Base-by-base conservation (phyloP, 2,797 vertebrate genomes). In the Poecile montanus region DNA sequence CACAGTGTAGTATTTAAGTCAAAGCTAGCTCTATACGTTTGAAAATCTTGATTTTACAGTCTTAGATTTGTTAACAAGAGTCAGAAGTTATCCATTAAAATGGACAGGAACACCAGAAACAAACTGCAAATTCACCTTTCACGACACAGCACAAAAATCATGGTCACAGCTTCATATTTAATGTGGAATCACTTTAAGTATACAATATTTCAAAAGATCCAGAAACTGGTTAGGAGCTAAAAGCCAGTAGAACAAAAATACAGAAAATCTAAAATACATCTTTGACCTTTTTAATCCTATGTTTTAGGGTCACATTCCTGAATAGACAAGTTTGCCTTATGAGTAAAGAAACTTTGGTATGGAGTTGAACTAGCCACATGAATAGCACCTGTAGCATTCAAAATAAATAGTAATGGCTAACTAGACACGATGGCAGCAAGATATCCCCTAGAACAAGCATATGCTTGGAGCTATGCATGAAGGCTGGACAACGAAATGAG, bases 141-240 rank as follows among this genome's bases (percentile, higher is more conserved):
- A 95, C 29, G 77, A 97, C 90, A 91, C 92, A 80, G 86, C 3
- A 4, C 78, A 93, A 85, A 89, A 92, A 65, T 87, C 38, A 95
- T 44, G 36, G 93, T 97, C 96, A 97, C 96, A 97, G 93, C 93
- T 94, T 96, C 62, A 78, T 92, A 67, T 92, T 96, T 96, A 95
- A 97, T 96, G 95, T 94, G 91, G 93, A 96, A 97, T 91, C 81
- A 95, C 92, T 91, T 87, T 90, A 95, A 76, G 91, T 91, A 93
- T 57, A 96, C 95, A 96, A 16, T 91, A 96, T 47, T 91, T 95
- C 63, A 92, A 93, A 93, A 96, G 67, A 95, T 94, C 78, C 88
- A 96, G 80, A 91, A 95, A 95, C 71, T 79, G 36, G 60, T 92
- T 94, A 94, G 85, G 90, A 95, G 47, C 75, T 88, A 73, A 56